Percentiles rank a stretch among this genome's conserved stretches.
Evolutionary conservation across 2,888 invertebrate genomes (phyloP).

Genomic region (Drosophila histrio): DNA sequence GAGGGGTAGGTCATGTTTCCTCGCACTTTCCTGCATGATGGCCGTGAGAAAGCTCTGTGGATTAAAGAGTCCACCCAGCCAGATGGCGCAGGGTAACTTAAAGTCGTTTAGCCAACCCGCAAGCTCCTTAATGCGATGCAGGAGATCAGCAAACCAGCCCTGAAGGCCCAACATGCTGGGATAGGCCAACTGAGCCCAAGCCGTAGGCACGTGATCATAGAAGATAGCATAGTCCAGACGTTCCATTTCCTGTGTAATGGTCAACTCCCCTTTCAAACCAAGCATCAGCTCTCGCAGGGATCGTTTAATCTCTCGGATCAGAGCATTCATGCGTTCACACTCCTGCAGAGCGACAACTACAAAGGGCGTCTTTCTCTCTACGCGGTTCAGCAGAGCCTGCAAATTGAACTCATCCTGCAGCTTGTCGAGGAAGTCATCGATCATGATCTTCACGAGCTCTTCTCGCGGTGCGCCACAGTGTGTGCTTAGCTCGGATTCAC

Average conservation of each 20-base stretch:
- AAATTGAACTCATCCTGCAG: conserved; percentile 96
- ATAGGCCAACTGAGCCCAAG: conserved; percentile 95
- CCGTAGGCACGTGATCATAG: conserved; percentile 93
- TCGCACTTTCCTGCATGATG: conserved; percentile 98
- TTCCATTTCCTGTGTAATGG: conserved; percentile 98
- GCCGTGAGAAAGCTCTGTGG: conserved; percentile 98
- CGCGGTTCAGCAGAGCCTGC: conserved; percentile 92
- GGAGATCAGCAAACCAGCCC: conserved; percentile 94
- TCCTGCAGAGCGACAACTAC: conserved; percentile 97
- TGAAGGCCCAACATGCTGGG: conserved; percentile 93
- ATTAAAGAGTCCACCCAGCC: conserved; percentile 98
- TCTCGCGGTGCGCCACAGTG: conserved; percentile 89
- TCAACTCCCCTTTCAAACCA: conserved; percentile 96
- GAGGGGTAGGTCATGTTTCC: conserved; percentile 97
- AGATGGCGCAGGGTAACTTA: conserved; percentile 93
- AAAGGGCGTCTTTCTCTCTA: conserved; percentile 96
- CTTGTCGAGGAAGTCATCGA: conserved; percentile 95
- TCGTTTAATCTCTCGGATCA: conserved; percentile 92
- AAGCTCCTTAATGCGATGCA: conserved; percentile 91
- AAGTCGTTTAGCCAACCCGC: conserved; percentile 94
- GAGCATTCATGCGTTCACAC: conserved; percentile 96
- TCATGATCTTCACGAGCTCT: conserved; percentile 89
- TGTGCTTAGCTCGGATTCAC: conserved; percentile 87
- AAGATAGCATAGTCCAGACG: conserved; percentile 92
- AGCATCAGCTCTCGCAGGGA: conserved; percentile 94